Evolutionary conservation across 2,113 vertebrate genomes (phyloP).

Genomic region (Heloderma charlesbogerti): DNA sequence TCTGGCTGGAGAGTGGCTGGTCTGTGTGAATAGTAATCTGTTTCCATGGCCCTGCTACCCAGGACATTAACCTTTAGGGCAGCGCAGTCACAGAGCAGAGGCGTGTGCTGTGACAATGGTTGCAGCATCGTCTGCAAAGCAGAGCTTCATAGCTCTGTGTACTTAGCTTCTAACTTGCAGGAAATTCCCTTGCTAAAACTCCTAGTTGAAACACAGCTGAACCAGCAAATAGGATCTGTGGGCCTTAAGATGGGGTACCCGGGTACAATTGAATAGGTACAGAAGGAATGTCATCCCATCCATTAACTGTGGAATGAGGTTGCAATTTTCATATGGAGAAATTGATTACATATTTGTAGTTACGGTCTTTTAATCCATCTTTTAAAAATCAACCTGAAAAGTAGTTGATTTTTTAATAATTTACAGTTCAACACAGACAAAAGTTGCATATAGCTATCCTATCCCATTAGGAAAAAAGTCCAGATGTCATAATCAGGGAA

Average conservation of each 20-base stretch:
- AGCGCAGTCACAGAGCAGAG: neutral
- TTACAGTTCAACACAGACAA: neutral
- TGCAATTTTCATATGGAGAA: neutral
- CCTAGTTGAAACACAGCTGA: neutral
- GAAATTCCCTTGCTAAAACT: neutral
- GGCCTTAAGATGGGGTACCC: neutral
- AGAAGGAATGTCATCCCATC: too few relatives aligned
- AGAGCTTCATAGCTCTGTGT: too few relatives aligned
- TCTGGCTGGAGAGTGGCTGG: neutral
- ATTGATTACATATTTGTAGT: neutral
- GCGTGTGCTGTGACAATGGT: neutral
- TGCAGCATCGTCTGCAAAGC: too few relatives aligned
- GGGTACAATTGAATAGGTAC: too few relatives aligned
- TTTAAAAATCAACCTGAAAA: neutral
- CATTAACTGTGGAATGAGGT: neutral
- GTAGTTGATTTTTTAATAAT: too few relatives aligned
- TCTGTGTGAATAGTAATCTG: neutral
- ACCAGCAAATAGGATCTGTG: neutral
- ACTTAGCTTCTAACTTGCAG: too few relatives aligned
- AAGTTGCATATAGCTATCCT: neutral
- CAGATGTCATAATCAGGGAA: neutral
- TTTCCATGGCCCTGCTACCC: neutral
- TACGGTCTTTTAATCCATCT: neutral
- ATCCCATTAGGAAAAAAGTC: neutral
- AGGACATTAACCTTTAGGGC: neutral